Base-by-base conservation (phyloP, 2,888 invertebrate genomes). In the Drosophila tanythrix region DNA sequence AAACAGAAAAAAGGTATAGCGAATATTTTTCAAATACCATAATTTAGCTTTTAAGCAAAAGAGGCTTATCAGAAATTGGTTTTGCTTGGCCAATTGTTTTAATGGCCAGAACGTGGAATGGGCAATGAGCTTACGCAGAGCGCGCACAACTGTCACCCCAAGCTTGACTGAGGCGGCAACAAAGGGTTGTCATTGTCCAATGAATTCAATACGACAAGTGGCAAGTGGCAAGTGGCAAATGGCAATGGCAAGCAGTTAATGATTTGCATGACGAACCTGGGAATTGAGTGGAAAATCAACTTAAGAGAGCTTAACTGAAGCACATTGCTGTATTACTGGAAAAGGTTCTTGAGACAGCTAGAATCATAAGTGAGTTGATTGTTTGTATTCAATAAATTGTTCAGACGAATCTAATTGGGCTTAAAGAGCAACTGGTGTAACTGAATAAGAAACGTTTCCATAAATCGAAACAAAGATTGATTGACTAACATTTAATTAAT, bases 41-140 rank as follows among this genome's bases (percentile, higher is more conserved):
- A 86, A 86, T 86, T 86, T 86, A 88, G 88, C 88, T 86, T 82
- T 86, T 86, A 85, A 89, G 88, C 88, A 88, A 89, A 85, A 88
- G 88, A 85, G 85, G 85, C 85, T 89, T 89, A 86, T 88, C 85
- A 89, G 81, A 86, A 86, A 86, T 86, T 86, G 85, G 89, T 89
- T 88, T 88, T 79, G 85, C 88, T 76, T 56, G 79, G 85, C 90
- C 85, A 86, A 86, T 86, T 86, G 90, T 89, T 88, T 88, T 86
- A 86, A 86, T 86, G 76, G 89, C 74, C 73, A 66, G 71, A 61
- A 70, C 79, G 67, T 75, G 81, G 76, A 70, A 69, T 67, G 71
- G 59, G 73, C 67, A 76, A 81, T 71, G 81, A 79, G 76, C 76
- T 79, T 70, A 70, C 58, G 62, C 66, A 56, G 43, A 69, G 62